Base-by-base conservation (phyloP, 2,113 vertebrate genomes). In the Felis chaus region DNA sequence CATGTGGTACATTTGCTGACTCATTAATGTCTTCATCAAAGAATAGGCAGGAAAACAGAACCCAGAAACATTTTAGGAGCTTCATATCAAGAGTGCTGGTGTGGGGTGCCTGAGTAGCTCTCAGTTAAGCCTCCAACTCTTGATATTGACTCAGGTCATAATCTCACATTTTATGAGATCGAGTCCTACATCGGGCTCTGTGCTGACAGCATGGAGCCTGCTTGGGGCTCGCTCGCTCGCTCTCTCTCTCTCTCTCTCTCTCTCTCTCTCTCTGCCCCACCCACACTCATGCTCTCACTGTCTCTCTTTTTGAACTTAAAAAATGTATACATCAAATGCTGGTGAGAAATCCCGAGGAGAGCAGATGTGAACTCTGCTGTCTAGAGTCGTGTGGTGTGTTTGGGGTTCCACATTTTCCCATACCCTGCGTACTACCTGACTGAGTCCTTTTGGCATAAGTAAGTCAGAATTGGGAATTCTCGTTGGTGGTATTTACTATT, bases 201-300 rank as follows among this genome's bases (percentile, higher is more conserved):
- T 61, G 57, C 21, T 61, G 57, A 61, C 57, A 61, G 21, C 57
- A 23, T 61, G 57, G 21, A 61, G 21, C 21, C 57, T 61, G 8
- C 21, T 10, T 61, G 57, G 21, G 8, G 45, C 5, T 5, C 41
- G 3, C 23, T 3, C 6, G 0, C 7, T 21, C 45, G 8, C 7
- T 8, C 45, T 45, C 45, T 45, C 45, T 45, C 41, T 41, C 41
- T 41, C 5, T 41, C 53, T 55, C 53, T 55, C 18, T 57, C 55
- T 57, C 55, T 19, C 55, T 57, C 18, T 57, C 57, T 23, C 57
- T 61, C 57, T 61, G 18, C 57, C 21, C 21, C 57, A 19, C 57
- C 5, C 19, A 61, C 57, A 61, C 8, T 61, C 57, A 61, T 61
- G 21, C 7, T 61, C 57, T 57, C 16, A 7, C 55, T 61, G 57